Percentiles rank a stretch among this genome's conserved stretches.
Conservation (phyloP, 2,797 vertebrate species). For the Takifugu ocellatus region DNA sequence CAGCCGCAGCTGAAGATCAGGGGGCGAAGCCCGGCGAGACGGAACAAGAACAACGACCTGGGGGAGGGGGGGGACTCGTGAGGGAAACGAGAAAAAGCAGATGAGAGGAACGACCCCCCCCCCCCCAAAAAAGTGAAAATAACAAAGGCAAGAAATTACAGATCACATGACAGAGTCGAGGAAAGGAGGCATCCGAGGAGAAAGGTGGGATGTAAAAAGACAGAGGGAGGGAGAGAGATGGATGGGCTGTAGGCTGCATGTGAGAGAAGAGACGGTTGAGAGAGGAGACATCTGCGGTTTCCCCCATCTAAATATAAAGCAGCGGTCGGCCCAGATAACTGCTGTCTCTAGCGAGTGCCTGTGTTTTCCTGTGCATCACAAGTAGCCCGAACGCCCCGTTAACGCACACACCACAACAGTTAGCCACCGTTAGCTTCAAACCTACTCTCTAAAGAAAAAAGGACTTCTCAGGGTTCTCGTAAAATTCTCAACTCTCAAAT, state of each 20-base stretch:
- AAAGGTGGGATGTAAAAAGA: slow-evolving; percentile 37
- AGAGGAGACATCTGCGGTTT: slow-evolving; percentile 69
- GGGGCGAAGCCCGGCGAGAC: slow-evolving; percentile 39
- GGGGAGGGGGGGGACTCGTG: slow-evolving; percentile 7
- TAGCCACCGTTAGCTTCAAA: background rate
- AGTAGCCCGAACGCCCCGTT: slow-evolving; percentile 25
- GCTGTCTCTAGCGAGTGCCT: slow-evolving; percentile 45
- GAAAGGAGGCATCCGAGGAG: slow-evolving; percentile 6
- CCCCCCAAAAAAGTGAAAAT: slow-evolving; percentile 8
- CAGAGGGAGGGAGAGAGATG: slow-evolving; percentile 32
- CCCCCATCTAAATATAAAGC: slow-evolving; percentile 75
- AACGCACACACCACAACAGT: slow-evolving; percentile 6
- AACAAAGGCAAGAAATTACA: slow-evolving; percentile 25
- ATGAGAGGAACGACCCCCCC: slow-evolving; percentile 22
- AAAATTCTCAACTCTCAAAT: too few relatives aligned
- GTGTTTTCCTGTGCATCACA: slow-evolving; percentile 6
- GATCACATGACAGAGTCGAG: slow-evolving; percentile 21
- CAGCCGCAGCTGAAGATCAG: slow-evolving; percentile 58
- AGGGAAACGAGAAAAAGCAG: slow-evolving; percentile 34
- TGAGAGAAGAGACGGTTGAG: slow-evolving; percentile 60
- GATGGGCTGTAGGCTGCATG: slow-evolving; percentile 47
- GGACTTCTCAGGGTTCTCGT: too few relatives aligned
- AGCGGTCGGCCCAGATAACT: slow-evolving; percentile 62
- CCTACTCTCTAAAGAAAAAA: background rate
- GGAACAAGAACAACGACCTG: slow-evolving; percentile 40